Percentiles rank a stretch among this genome's conserved stretches.
These are phyloP conservation scores for Crocallis elinguaria DNA, from an alignment of 2,888 invertebrate genomes.

Conservation along the genomic window DNA sequence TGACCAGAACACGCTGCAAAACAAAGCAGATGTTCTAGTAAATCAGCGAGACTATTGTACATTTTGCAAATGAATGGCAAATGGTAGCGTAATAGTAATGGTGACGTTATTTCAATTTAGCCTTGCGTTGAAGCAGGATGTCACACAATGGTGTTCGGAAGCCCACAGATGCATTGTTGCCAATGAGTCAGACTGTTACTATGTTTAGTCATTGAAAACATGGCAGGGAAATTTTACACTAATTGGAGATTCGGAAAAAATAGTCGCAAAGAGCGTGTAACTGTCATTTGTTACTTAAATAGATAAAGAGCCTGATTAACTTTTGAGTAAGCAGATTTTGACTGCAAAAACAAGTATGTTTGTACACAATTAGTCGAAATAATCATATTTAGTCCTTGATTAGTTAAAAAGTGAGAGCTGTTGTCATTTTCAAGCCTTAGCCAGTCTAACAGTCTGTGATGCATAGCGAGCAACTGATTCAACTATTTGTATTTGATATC, in stretches of 20 bases:
- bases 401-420: too few species aligned
- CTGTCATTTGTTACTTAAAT: neutral
- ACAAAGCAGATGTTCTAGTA: conserved; percentile 19
- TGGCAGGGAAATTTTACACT: conserved; percentile 9
- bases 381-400: too few species aligned
- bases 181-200: conserved; percentile 20
- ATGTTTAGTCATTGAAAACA: conserved; percentile 14
- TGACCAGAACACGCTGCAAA: conserved; percentile 15
- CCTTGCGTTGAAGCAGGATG: conserved; percentile 31
- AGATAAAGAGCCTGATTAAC: neutral
- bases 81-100: conserved; percentile 4
- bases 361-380: too few species aligned
- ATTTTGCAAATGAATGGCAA: conserved; percentile 18
- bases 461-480: too few species aligned
- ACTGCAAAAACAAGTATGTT: too few species aligned
- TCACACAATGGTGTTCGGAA: conserved; percentile 28
- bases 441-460: too few species aligned
- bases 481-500: too few species aligned
- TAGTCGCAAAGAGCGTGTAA: neutral
- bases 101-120: conserved; percentile 31
- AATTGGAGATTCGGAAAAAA: neutral
- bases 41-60: conserved; percentile 17
- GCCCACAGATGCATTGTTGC: conserved; percentile 17
- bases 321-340: too few species aligned
- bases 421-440: too few species aligned